Conservation (phyloP, 1,140 invertebrate genomes). For the Metopolophium dirhodum region DNA sequence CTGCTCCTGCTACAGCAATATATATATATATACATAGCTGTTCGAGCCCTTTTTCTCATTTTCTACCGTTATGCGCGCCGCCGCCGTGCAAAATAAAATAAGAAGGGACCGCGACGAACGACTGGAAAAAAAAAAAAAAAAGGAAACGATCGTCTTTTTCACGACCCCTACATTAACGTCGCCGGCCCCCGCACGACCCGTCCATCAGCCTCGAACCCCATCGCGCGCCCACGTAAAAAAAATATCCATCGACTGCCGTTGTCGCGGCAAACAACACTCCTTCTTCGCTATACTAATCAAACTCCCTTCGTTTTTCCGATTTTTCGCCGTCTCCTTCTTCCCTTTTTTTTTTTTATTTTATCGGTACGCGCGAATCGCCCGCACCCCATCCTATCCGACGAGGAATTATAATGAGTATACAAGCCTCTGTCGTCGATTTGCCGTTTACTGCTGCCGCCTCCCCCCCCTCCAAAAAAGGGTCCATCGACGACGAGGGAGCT, state of each 20-base stretch:
- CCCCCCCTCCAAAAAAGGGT: not conserved
- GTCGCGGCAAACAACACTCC: not conserved
- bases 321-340: conserved; percentile 6
- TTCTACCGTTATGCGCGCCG: not conserved
- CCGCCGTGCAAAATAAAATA: conserved; percentile 36
- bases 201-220: not conserved
- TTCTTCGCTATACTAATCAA: conserved; percentile 6
- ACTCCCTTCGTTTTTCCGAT: conserved; percentile 45
- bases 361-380: not conserved
- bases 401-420: conserved; percentile 8
- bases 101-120: not conserved
- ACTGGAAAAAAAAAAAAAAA: not conserved
- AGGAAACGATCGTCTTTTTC: conserved; percentile 53
- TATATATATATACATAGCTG: not conserved
- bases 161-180: conserved; percentile 37
- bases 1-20: not conserved
- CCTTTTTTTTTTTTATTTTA: not conserved
- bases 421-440: conserved; percentile 20
- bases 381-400: not conserved
- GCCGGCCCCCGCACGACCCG: not conserved
- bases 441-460: not conserved
- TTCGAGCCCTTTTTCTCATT: conserved; percentile 41
- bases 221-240: not conserved
- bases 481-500: not conserved
- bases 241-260: not conserved